Base-by-base conservation (phyloP, 2,888 invertebrate genomes). In the Gandaritis pyraliata region DNA sequence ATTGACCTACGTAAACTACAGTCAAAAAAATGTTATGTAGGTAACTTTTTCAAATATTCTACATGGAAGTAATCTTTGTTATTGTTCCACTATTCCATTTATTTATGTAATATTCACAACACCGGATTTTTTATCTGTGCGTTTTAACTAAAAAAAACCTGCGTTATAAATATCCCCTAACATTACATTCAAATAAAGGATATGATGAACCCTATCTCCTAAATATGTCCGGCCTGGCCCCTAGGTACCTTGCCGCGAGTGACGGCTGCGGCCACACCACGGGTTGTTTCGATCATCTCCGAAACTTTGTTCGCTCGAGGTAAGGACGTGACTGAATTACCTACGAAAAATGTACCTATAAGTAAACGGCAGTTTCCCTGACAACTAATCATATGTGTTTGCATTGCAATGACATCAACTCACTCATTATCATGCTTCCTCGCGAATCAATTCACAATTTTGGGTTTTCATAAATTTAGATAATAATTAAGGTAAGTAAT, bases 261-360 rank as follows among this genome's bases (percentile, higher is more conserved):
- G 90, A 89, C 85, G 87, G 88, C 85, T 88, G 90, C 76, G 86
- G 85, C 86, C 86, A 85, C 80, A 83, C 86, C 65, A 77, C 86
- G 77, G 80, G 87, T 87, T 90, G 88, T 87, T 85, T 90, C 81
- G 86, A 85, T 82, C 88, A 85, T 69, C 89, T 89, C 73, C 90
- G 88, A 72, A 89, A 88, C 87, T 79, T 90, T 88, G 87, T 83
- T 88, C 88, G 85, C 78, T 83, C 85, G 84, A 90, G 90, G 90
- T 90, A 90, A 90, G 90, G 83, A 81, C 75, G 81, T 70, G 65
- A 68, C 57, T 61, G 52, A 65, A 62, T 63, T 68, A n/a, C n/a
- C n/a, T n/a, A 58, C 50, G 55, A 61, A 58, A 69, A 65, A 64
- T 46, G 23, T 54, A 16, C n/a, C n/a, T n/a, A n/a, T n/a, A n/a